Base-by-base conservation (phyloP, 2,888 invertebrate genomes). In the Agrochola lychnidis region DNA sequence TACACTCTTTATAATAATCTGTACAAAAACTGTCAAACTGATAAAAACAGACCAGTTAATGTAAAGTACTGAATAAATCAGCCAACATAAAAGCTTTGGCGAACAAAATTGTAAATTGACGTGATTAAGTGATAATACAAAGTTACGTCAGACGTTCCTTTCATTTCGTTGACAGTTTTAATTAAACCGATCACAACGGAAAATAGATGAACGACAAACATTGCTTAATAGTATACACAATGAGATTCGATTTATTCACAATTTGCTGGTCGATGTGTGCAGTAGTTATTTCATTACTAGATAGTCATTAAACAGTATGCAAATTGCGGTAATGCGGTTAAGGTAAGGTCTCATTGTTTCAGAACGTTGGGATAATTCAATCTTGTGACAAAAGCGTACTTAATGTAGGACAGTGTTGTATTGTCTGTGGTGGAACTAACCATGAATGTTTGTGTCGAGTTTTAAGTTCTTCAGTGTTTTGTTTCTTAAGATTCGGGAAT, bases 201-300 rank as follows among this genome's bases (percentile, higher is more conserved):
- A 85, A 88, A 87, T 88, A 85, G 79, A 85, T 85, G 64, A 83
- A 83, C 71, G 77, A 82, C 79, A 86, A 87, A 87, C 81, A 86
- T 63, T 71, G 76, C 70, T 88, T 84, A 87, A 85, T 81, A 78
- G 76, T 56, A 72, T 2, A 69, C 72, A 80, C 78, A 86, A 83
- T 87, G 83, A 78, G 82, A 89, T 86, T 89, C 85, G 74, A 88
- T 89, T 89, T 84, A 85, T 84, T 79, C 81, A 82, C 81, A 84
- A 86, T 87, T 85, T 81, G 64, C 36, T 66, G 66, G 70, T 77
- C 75, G 51, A 81, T 86, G 82, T 84, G 74, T 86, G 62, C 82
- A 56, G 70, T 79, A 84, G 67, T 88, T 82, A 85, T 86, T 89
- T 85, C 68, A 89, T 89, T 90, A 87, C 79, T 74, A 70, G n/a